Base-by-base conservation (phyloP, 2,888 invertebrate genomes). In the Boloria selene region DNA sequence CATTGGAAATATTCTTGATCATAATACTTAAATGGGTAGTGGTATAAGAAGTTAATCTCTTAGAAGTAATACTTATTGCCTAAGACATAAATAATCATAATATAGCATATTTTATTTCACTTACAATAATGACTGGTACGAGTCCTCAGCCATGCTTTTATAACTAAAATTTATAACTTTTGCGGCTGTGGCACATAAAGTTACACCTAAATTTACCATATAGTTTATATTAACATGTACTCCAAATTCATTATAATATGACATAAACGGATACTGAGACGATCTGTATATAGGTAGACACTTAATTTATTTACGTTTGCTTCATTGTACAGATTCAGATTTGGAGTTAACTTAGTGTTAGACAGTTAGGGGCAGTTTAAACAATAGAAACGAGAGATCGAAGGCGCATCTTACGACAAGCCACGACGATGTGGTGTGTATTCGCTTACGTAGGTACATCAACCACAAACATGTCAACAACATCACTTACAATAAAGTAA, bases 1-100 rank as follows among this genome's bases (percentile, higher is more conserved):
- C 88, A 87, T 88, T 90, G 90, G 90, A 90, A 90, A 91, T 89
- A 88, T 85, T 86, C 81, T 88, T 87, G 87, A 88, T 89, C 87
- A 84, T 89, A 89, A 88, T 90, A 89, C 90, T 90, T 90, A 90
- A 86, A 88, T 85, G 76, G 84, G 82, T 86, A 89, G 85, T 86
- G 87, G 88, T 90, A 88, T 88, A 88, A 89, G 90, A 86, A 75
- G 83, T 86, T 83, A 87, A 87, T 87, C 84, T 86, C 87, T 88
- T 90, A 90, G 69, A 31, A 59, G 83, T 86, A 86, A 82, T 79
- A 84, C 85, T 85, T 87, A 87, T 77, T 75, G 79, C 82, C 84
- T 82, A 88, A 79, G 80, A 79, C 79, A 87, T 88, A 88, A 80
- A 83, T 76, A 75, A 84, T 85, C 85, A 86, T 87, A 87, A 82